Conservation (phyloP, 2,888 invertebrate genomes). For the Mesorhabditis spiculigera region DNA sequence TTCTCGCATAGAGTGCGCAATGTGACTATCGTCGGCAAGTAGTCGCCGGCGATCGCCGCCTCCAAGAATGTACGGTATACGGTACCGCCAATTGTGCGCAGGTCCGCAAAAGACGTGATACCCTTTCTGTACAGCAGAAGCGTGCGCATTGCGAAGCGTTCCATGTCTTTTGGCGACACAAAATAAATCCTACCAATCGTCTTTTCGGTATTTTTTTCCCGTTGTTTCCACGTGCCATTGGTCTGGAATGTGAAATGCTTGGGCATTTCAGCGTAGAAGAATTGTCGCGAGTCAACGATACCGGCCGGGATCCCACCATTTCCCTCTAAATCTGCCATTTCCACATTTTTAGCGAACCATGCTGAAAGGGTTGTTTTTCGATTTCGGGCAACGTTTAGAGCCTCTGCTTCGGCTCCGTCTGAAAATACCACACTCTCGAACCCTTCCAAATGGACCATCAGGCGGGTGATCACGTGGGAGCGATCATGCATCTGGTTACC, state of each 20-base stretch:
- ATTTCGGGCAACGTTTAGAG: background rate
- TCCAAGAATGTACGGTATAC: slow-evolving; percentile 14
- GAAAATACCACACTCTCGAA: too few species aligned
- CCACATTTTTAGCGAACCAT: slow-evolving; percentile 10
- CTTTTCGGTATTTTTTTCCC: too few species aligned
- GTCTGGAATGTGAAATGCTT: slow-evolving; percentile 13
- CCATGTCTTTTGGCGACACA: slow-evolving; percentile 15
- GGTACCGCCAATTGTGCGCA: slow-evolving; percentile 11
- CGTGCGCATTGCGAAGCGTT: slow-evolving; percentile 15
- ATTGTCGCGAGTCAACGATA: background rate
- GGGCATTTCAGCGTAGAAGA: slow-evolving; percentile 16
- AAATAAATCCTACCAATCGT: slow-evolving; percentile 17
- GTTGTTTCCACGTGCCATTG: slow-evolving; percentile 7
- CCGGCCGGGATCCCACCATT: background rate
- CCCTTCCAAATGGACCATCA: too few species aligned
- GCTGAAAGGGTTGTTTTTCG: slow-evolving; percentile 10
- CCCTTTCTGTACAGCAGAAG: slow-evolving; percentile 14
- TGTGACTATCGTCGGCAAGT: slow-evolving; percentile 14
- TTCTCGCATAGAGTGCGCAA: slow-evolving; percentile 14
- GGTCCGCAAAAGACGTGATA: slow-evolving; percentile 13
- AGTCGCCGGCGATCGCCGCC: slow-evolving; percentile 16
- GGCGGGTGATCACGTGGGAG: too few species aligned
- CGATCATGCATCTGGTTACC: background rate
- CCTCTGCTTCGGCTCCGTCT: slow-evolving; percentile 8
- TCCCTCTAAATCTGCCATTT: background rate